A percentile compares a stretch with the other conserved stretches of the same genome.
phyloP scores from a whole-genome alignment of 1,140 invertebrate genomes.

The Adelges cooleyi region DNA sequence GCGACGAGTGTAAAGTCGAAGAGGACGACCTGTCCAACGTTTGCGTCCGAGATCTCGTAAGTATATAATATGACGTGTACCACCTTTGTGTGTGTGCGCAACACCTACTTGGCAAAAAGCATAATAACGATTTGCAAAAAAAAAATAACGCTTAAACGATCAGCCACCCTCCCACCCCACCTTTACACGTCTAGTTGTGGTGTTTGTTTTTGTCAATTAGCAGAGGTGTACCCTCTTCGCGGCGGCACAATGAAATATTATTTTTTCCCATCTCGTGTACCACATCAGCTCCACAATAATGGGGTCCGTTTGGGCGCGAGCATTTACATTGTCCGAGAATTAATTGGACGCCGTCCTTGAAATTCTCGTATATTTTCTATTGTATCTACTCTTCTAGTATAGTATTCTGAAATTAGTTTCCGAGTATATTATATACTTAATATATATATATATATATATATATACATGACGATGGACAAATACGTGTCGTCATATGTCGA shows the following conservation, averaged over 20 bases:
- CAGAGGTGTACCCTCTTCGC: not conserved
- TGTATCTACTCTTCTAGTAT: slow-evolving; percentile 2
- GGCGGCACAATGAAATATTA: slow-evolving; percentile 4
- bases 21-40: slow-evolving; percentile 35
- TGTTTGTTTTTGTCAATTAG: slow-evolving; percentile 20
- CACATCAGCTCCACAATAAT: too few species aligned
- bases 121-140: too few species aligned
- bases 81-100: not conserved
- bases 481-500: too few species aligned
- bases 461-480: not conserved
- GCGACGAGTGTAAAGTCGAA: slow-evolving; percentile 16
- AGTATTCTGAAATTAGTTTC: slow-evolving; percentile 19
- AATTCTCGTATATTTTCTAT: slow-evolving; percentile 24
- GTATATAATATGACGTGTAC: too few species aligned
- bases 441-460: not conserved
- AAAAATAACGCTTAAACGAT: too few species aligned
- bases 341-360: slow-evolving; percentile 20
- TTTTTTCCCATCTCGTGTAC: not conserved
- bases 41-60: slow-evolving; percentile 36
- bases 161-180: too few species aligned
- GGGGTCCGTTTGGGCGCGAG: slow-evolving; percentile 20
- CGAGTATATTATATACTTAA: not conserved
- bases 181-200: not conserved
- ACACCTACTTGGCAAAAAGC: not conserved
- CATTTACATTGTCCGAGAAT: slow-evolving; percentile 25